phyloP scores from a whole-genome alignment of 2,888 invertebrate species.

The Chalcosyrphus nemorum region DNA sequence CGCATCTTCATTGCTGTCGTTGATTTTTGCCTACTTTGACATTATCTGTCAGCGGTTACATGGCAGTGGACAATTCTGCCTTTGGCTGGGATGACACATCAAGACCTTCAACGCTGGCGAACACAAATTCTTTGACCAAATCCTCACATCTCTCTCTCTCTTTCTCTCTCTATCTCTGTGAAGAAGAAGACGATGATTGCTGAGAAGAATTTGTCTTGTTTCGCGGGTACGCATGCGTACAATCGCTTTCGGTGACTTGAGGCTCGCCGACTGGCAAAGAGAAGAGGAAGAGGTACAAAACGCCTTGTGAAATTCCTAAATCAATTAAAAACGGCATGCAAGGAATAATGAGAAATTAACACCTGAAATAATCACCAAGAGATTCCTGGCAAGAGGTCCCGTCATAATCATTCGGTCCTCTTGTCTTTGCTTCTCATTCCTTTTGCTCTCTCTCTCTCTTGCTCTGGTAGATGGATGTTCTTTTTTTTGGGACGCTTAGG shows the following conservation, averaged over 20 bases:
- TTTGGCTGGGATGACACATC: slow-evolving; percentile 55
- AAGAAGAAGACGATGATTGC: slow-evolving; percentile 38
- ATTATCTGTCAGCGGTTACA: slow-evolving; percentile 69
- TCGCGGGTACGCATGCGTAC: background rate
- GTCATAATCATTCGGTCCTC: slow-evolving; percentile 68
- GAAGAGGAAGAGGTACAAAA: slow-evolving; percentile 29
- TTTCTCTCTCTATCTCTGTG: too few species aligned
- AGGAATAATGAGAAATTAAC: slow-evolving; percentile 75
- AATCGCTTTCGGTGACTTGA: slow-evolving; percentile 41
- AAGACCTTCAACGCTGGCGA: slow-evolving; percentile 40
- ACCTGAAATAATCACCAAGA: slow-evolving; percentile 73
- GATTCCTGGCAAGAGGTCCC: slow-evolving; percentile 66
- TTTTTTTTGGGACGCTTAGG: slow-evolving; percentile 40
- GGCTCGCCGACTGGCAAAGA: too few species aligned
- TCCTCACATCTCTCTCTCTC: background rate
- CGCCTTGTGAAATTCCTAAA: slow-evolving; percentile 75
- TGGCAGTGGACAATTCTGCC: slow-evolving; percentile 60
- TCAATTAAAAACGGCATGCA: slow-evolving; percentile 75
- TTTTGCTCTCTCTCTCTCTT: slow-evolving; percentile 6
- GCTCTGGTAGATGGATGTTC: slow-evolving; percentile 36
- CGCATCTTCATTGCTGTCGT: slow-evolving; percentile 9
- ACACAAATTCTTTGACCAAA: slow-evolving; percentile 30
- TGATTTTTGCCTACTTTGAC: slow-evolving; percentile 72
- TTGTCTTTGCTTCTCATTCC: slow-evolving; percentile 30
- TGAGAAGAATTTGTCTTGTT: slow-evolving; percentile 42